A percentile compares a stretch with the other conserved stretches of the same genome.
phyloP scores from a whole-genome alignment of 2,797 vertebrate species.

The Petrocephalus sullivani region DNA sequence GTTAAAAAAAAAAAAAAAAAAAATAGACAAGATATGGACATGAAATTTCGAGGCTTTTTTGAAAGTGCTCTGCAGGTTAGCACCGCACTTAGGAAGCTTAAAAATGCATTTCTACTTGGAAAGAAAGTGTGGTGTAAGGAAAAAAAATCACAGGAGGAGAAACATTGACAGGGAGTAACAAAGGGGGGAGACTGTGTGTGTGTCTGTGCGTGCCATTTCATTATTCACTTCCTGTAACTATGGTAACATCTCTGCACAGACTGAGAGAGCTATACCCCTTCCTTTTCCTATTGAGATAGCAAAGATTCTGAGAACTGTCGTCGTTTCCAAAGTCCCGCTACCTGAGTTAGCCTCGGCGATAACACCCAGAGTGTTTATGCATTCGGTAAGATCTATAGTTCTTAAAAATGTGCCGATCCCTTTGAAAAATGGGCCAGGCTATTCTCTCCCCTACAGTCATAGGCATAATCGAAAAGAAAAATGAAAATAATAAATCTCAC shows the following conservation, averaged over 20 bases:
- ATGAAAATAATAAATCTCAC: background rate
- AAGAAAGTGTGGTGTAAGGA: slow-evolving; percentile 20
- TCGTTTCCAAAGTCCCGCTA: slow-evolving; percentile 37
- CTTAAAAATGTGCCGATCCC: background rate
- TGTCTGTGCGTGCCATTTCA: slow-evolving; percentile 51
- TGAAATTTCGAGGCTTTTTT: background rate
- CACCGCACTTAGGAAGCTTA: background rate
- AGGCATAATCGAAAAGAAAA: background rate
- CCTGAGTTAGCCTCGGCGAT: slow-evolving; percentile 32
- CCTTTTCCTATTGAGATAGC: slow-evolving; percentile 63
- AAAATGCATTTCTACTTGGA: background rate
- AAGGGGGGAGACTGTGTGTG: background rate
- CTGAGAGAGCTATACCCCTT: slow-evolving; percentile 63
- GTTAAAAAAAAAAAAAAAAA: background rate
- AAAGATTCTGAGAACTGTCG: slow-evolving; percentile 35
- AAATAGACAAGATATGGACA: background rate
- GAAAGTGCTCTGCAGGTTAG: background rate
- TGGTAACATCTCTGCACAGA: slow-evolving; percentile 66
- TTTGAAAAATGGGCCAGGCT: background rate
- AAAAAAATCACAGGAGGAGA: slow-evolving; percentile 30
- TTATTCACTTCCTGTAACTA: slow-evolving; percentile 70
- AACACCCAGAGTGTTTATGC: background rate
- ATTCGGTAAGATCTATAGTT: background rate
- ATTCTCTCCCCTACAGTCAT: background rate
- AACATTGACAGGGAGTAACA: slow-evolving; percentile 39